Conservation (phyloP, 2,113 vertebrate genomes). For the Phasianus colchicus region DNA sequence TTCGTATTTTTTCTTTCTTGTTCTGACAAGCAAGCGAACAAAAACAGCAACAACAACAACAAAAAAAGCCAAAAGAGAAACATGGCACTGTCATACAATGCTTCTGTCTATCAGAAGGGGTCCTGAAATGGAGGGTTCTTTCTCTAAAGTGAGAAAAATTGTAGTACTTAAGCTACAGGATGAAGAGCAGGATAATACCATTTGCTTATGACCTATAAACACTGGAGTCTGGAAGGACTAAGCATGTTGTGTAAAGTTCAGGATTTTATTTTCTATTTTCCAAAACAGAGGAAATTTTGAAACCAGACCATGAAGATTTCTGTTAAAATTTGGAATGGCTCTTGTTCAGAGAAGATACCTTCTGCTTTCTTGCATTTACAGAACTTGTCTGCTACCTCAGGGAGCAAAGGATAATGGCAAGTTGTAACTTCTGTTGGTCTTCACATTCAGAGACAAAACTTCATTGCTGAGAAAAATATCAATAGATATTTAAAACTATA, state of each 20-base stretch:
- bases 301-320: background rate
- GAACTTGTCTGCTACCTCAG: background rate
- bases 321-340: background rate
- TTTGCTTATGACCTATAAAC: background rate
- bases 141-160: background rate
- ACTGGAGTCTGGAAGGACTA: accelerated
- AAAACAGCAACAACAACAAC: background rate
- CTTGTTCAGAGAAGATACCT: background rate
- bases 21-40: background rate
- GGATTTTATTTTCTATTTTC: background rate
- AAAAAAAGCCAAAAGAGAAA: accelerated
- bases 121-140: background rate
- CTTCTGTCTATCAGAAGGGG: background rate
- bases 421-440: background rate
- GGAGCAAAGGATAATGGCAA: background rate
- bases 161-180: background rate
- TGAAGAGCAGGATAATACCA: background rate
- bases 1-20: background rate
- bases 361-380: background rate
- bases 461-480: background rate
- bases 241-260: background rate
- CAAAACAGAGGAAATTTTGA: background rate
- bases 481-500: background rate
- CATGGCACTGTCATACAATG: background rate
- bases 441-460: background rate